These are phyloP conservation scores for Actenoides lindsayi DNA, from an alignment of 2,113 vertebrate genomes.

Conservation along the genomic window DNA sequence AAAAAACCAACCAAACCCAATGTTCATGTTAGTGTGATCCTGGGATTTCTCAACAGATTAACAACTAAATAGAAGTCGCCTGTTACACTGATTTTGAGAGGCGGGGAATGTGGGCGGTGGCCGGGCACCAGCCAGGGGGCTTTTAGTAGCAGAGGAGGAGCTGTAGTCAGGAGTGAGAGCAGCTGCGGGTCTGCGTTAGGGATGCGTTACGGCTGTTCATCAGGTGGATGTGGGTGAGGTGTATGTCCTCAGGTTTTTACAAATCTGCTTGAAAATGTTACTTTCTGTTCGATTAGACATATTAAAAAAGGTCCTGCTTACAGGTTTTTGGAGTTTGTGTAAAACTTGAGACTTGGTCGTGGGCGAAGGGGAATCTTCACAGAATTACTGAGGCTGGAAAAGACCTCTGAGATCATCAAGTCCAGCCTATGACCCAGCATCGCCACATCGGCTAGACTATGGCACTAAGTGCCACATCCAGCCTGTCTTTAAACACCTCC, in stretches of 20 bases:
- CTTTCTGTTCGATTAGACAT: rapidly evolving
- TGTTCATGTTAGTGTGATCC: not conserved
- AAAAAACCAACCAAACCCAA: too few relatives aligned
- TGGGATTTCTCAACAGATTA: not conserved
- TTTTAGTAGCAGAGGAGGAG: not conserved
- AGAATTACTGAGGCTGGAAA: too few relatives aligned
- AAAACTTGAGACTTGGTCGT: not conserved
- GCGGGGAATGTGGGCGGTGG: not conserved
- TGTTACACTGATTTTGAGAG: not conserved
- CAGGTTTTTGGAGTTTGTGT: not conserved
- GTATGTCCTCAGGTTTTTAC: not conserved
- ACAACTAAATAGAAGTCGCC: not conserved
- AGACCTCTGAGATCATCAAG: too few relatives aligned
- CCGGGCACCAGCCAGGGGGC: not conserved
- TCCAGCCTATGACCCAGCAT: too few relatives aligned
- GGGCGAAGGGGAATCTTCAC: not conserved
- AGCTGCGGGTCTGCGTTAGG: not conserved
- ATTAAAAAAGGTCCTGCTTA: not conserved
- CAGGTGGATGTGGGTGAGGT: not conserved
- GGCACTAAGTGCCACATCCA: too few relatives aligned
- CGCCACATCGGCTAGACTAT: too few relatives aligned
- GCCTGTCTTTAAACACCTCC: too few relatives aligned
- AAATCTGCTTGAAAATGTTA: not conserved
- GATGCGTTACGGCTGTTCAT: rapidly evolving
- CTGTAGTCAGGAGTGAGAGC: not conserved